Evolutionary conservation across 2,113 vertebrate species (phyloP).

Genomic region (Rousettus leschenaultii): DNA sequence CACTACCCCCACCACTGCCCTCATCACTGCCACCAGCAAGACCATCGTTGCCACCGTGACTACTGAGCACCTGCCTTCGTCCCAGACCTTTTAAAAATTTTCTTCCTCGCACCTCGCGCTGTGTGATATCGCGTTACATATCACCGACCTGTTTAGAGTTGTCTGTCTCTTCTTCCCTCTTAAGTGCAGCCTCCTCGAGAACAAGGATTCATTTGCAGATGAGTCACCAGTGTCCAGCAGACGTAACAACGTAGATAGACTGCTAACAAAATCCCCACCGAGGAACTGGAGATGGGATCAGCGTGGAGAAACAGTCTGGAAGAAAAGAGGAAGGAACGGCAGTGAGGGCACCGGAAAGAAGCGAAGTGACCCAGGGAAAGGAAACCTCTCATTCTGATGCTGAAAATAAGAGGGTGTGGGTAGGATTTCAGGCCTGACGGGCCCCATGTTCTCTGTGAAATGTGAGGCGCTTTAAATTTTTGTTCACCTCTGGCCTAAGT

Average conservation of each 20-base stretch:
- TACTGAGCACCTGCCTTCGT: fast-evolving
- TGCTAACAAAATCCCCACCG: neutral
- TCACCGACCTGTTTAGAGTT: neutral
- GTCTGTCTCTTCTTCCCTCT: neutral
- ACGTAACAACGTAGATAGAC: neutral
- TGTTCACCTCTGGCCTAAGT: neutral
- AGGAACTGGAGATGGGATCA: neutral
- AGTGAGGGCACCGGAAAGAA: neutral
- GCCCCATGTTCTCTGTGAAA: neutral
- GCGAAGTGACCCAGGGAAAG: neutral
- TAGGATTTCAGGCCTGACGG: neutral
- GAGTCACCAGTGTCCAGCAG: neutral
- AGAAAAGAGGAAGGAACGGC: neutral
- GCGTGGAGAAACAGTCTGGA: neutral
- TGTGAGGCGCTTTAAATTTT: neutral
- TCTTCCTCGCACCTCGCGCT: neutral
- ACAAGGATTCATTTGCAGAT: neutral
- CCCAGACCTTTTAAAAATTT: neutral
- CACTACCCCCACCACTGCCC: neutral
- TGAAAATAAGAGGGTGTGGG: neutral
- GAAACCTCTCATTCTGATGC: neutral
- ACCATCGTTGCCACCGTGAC: too few relatives aligned
- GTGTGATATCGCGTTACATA: neutral
- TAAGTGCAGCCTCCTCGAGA: neutral
- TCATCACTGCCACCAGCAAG: neutral